These are phyloP conservation scores for Silurus meridionalis DNA, from an alignment of 2,113 vertebrate genomes.

Conservation along the genomic window DNA sequence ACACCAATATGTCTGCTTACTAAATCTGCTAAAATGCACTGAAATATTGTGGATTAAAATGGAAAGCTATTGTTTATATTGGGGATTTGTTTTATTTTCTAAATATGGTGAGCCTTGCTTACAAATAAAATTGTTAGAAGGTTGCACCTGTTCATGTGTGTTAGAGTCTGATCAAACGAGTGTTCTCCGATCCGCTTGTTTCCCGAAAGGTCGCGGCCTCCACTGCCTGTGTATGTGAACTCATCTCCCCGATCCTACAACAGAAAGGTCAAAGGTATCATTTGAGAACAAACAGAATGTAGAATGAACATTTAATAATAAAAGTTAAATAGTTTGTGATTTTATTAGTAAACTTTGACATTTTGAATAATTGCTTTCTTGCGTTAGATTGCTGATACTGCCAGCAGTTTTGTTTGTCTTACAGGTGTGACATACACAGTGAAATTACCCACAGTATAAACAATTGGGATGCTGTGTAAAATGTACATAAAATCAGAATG, in stretches of 20 bases:
- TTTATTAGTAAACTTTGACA: not conserved
- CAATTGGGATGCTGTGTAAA: too few species aligned
- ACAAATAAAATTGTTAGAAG: not conserved
- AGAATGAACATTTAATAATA: not conserved
- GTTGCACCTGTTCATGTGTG: conserved; percentile 95
- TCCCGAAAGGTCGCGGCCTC: conserved; percentile 96
- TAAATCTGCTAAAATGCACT: not conserved
- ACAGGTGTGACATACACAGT: not conserved
- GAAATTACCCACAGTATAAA: not conserved
- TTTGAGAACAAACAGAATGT: not conserved
- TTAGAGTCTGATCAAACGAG: conserved; percentile 96
- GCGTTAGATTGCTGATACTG: not conserved
- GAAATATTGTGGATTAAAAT: not conserved
- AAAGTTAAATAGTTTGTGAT: not conserved
- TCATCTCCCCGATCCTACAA: conserved; percentile 94
- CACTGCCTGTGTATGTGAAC: conserved; percentile 98
- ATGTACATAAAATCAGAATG: too few species aligned
- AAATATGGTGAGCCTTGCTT: too few species aligned
- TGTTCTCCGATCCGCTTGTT: conserved; percentile 98
- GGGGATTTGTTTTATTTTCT: too few species aligned
- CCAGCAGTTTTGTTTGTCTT: not conserved
- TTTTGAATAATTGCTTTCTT: not conserved
- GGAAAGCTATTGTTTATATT: not conserved
- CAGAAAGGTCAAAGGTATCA: conserved; percentile 27
- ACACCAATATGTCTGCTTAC: not conserved